Base-by-base conservation (phyloP, 2,888 invertebrate genomes). In the Drosophila neoperkinsi region DNA sequence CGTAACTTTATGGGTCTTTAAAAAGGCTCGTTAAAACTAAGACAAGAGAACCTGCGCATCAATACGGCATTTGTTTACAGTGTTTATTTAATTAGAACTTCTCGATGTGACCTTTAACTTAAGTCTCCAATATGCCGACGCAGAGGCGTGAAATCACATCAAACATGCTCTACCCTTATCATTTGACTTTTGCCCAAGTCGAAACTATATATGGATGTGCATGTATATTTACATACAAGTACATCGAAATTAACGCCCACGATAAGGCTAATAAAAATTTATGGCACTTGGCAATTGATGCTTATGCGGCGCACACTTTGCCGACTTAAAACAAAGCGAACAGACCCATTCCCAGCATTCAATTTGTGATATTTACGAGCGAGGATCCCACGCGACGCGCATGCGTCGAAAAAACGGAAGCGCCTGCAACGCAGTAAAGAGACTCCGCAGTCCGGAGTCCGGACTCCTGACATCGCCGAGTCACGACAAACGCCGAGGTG, bases 341-440 rank as follows among this genome's bases (percentile, higher is more conserved):
- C 11, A 64, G 65, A 55, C 49, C 57, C 38, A 56, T 9, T 2
- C 11, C 25, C 28, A 13, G 30, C 51, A 61, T 82, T 88, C 89
- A 90, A 91, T 90, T 90, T 90, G 82, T 76, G 59, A 71, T 81
- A 84, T 91, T 91, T 91, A 91, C 73, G 87, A 84, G 68, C 85
- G 62, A 30, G 55, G 72, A 81, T 68, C 84, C 91, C 91, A 91
- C 91, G 90, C 91, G 81, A 43, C 70, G 61, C 78, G 71, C 87
- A 81, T 82, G 81, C 81, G 82, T 82, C 67, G 13, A 30, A 58
- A 72, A 78, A 84, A 78, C 83, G 84, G 88, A 88, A 86, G 87
- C 85, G 71, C 52, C 59, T 72, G 60, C 55, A 31, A 51, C 38
- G 25, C 9, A 10, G 30, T 46, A 46, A 46, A 46, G 50, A 31